Percentiles rank a stretch among this genome's conserved stretches.
phyloP scores from a whole-genome alignment of 1,140 invertebrate species.

The roundworm (Caenorhabditis elegans) region WBcel235 BX284603.4:3079501-3080000 shows the following conservation, averaged over 20 bases:
- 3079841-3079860: neutral
- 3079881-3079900: neutral
- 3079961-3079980: no score
- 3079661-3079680: conserved; percentile 47
- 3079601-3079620: conserved; percentile 56
- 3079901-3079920: no score
- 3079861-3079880: conserved; percentile 34
- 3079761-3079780: conserved; percentile 56
- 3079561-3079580: conserved; percentile 66
- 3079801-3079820: conserved; percentile 14
- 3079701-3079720: conserved; percentile 50
- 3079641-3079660: conserved; percentile 46
- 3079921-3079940: no score
- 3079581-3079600: conserved; percentile 49
- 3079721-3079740: conserved; percentile 54
- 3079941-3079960: no score
- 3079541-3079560: conserved; percentile 71
- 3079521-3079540: conserved; percentile 67
- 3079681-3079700: conserved; percentile 52
- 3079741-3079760: conserved; percentile 55
- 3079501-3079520: no score
- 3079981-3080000: no score
- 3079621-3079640: conserved; percentile 42
- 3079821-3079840: conserved; percentile 37
- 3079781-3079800: conserved; percentile 54